Base-by-base conservation (phyloP, 2,113 vertebrate species). In the Taurulus bubalis region DNA sequence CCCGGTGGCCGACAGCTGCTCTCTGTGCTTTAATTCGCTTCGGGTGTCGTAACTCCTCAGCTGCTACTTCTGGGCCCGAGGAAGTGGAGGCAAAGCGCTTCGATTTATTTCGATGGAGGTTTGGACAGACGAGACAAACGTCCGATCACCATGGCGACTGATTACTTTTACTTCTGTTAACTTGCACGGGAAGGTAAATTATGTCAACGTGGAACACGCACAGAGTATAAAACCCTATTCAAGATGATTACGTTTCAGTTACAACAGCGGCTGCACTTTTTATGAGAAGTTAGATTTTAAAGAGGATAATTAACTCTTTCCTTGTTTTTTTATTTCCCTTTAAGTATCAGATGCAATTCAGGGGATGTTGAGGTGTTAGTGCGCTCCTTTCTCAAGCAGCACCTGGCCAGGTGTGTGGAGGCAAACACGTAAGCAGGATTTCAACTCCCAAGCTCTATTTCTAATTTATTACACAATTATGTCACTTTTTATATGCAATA, bases 71-170 rank as follows among this genome's bases (percentile, higher is more conserved):
- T 60, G 24, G 53, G 64, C 68, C 68, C 0, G 49, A 67, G 77
- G 84, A 87, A 82, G 82, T 56, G 62, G 26, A 80, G 36, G 18
- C 8, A 30, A 58, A 42, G 69, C 64, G 32, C 69, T 49, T 26
- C 24, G 68, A 36, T 82, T 73, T 34, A 66, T 40, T 32, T 32
- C 2, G 74, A 24, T 16, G 11, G 70, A 9, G 20, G 40, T 8
- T 49, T 14, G 30, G 56, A 68, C 60, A 30, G 66, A 24, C 38
- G 60, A 82, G 76, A 77, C 64, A 53, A 60, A 74, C 0, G 26
- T 34, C 55, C 10, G 4, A 34, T 42, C 24, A 5, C 71, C 59
- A 34, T 65, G 69, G 71, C 30, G 55, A 65, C 83, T 16, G 38
- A 12, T 73, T 22, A 40, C 51, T 64, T 58, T 40, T 45, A 63